Conservation (phyloP, 2,113 vertebrate genomes). For the Nesogale talazaci region DNA sequence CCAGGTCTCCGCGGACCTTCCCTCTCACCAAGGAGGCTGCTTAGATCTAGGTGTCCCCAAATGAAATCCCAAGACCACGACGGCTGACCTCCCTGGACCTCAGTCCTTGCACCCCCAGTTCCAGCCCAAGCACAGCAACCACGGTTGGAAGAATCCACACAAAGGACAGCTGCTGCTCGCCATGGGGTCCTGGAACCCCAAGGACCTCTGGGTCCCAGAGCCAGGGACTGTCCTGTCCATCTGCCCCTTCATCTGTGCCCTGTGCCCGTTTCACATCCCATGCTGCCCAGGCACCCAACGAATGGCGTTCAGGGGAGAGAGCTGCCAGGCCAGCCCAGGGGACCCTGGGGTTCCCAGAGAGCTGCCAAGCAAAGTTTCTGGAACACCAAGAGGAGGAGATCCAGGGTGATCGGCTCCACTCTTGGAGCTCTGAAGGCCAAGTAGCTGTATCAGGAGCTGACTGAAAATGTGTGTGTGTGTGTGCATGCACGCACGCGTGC, state of each 20-base stretch:
- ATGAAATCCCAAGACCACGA: neutral
- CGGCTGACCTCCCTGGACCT: neutral
- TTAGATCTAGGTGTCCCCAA: neutral
- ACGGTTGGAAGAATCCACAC: neutral
- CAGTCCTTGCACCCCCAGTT: rapidly evolving
- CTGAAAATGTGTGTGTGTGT: neutral
- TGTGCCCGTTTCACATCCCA: neutral
- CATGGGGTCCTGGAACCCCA: neutral
- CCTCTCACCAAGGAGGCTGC: neutral
- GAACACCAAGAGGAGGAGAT: neutral
- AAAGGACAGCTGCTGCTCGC: neutral
- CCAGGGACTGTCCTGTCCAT: neutral
- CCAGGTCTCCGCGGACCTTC: neutral
- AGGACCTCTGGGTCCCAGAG: neutral
- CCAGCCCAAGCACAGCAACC: neutral
- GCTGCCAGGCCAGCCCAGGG: neutral
- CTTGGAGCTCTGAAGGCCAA: neutral
- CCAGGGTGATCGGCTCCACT: neutral
- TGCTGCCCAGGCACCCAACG: neutral
- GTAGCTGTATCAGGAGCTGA: conserved; percentile 9
- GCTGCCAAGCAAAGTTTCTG: neutral
- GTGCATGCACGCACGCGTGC: neutral
- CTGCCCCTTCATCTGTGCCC: neutral
- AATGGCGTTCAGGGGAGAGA: neutral
- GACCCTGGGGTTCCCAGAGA: neutral